phyloP scores from a whole-genome alignment of 2,113 vertebrate species.

The Hipposideros armiger region DNA sequence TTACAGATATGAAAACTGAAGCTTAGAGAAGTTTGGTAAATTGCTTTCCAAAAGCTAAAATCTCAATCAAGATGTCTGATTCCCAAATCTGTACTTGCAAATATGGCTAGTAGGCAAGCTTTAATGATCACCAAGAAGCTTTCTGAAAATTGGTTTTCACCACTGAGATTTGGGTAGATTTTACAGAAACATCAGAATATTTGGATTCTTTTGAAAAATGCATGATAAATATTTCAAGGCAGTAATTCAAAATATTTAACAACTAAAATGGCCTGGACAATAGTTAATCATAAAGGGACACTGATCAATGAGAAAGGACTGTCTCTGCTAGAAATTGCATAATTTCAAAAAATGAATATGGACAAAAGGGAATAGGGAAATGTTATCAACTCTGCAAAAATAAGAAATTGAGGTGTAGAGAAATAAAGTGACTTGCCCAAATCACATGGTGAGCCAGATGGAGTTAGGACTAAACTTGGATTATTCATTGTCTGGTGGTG shows the following conservation, averaged over 20 bases:
- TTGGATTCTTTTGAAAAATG: slow-evolving; percentile 24
- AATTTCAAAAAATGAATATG: background rate
- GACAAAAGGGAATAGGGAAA: background rate
- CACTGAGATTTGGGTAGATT: background rate
- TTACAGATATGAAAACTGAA: background rate
- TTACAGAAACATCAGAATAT: background rate
- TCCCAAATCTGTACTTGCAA: background rate
- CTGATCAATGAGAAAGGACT: background rate
- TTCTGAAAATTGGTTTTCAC: background rate
- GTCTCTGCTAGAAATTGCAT: background rate
- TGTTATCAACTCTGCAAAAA: background rate
- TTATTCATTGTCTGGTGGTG: background rate
- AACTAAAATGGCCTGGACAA: background rate
- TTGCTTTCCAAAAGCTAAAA: background rate
- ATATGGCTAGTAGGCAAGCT: background rate
- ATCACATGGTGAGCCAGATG: background rate
- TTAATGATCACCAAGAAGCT: background rate
- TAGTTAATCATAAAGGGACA: background rate
- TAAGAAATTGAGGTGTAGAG: slow-evolving; percentile 1
- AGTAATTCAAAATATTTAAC: background rate
- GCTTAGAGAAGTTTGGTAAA: background rate
- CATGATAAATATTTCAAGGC: slow-evolving; percentile 14
- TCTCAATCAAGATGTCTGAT: background rate
- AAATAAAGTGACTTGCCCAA: background rate
- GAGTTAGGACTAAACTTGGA: background rate